These are phyloP conservation scores for Eristalis arbustorum DNA, from an alignment of 2,888 invertebrate genomes.

Conservation along the genomic window DNA sequence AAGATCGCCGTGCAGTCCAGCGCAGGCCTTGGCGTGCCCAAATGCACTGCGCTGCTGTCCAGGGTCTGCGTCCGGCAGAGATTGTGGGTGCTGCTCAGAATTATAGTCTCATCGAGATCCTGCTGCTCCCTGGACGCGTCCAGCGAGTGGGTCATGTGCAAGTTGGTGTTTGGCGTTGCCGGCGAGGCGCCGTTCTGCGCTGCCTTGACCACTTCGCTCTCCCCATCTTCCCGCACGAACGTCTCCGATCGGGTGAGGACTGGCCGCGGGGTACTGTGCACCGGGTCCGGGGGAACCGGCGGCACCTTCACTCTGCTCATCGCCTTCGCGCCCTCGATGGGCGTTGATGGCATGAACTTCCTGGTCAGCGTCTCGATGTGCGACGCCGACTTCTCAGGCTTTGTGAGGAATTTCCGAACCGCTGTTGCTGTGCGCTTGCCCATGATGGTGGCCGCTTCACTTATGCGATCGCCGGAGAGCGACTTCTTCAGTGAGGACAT, in stretches of 20 bases:
- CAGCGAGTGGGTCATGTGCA: slow-evolving; percentile 50
- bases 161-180: slow-evolving; percentile 57
- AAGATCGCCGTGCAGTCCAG: slow-evolving; percentile 16
- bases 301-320: slow-evolving; percentile 52
- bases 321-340: slow-evolving; percentile 70
- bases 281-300: slow-evolving; percentile 24
- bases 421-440: slow-evolving; percentile 76
- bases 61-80: slow-evolving; percentile 70
- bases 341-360: slow-evolving; percentile 69
- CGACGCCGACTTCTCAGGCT: slow-evolving; percentile 69
- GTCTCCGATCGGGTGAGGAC: slow-evolving; percentile 78
- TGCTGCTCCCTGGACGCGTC: slow-evolving; percentile 22
- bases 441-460: slow-evolving; percentile 75
- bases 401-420: slow-evolving; percentile 75
- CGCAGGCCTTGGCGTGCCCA: slow-evolving; percentile 46
- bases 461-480: slow-evolving; percentile 76
- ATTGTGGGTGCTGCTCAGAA: slow-evolving; percentile 54
- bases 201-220: slow-evolving; percentile 66
- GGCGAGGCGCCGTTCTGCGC: slow-evolving; percentile 49
- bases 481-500: slow-evolving; percentile 75
- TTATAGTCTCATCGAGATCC: slow-evolving; percentile 70
- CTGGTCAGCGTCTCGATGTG: slow-evolving; percentile 53
- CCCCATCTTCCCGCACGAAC: slow-evolving; percentile 76
- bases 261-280: slow-evolving; percentile 42
- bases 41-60: slow-evolving; percentile 45